Evolutionary conservation across 2,888 invertebrate genomes (phyloP).

Genomic region (Therioaphis trifolii): DNA sequence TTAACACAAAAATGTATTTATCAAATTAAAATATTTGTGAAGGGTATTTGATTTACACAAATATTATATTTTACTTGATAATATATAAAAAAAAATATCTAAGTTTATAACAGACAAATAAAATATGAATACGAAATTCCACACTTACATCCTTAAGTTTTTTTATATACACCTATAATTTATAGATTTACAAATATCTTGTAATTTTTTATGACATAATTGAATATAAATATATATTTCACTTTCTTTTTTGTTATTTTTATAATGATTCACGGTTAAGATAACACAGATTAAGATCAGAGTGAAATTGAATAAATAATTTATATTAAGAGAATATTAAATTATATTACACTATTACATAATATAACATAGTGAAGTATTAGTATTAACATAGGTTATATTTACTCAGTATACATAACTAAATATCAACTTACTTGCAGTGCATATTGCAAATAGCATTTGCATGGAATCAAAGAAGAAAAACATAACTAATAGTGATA

Average conservation of each 20-base stretch:
- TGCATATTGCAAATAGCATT: constrained; percentile 94
- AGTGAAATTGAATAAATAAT: not conserved
- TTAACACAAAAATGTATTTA: not conserved
- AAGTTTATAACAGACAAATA: not conserved
- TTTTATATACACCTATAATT: too few relatives aligned
- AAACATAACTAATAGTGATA: constrained; percentile 96
- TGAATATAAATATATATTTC: too few relatives aligned
- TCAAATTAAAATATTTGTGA: too few relatives aligned
- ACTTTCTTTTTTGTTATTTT: too few relatives aligned
- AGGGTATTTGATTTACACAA: too few relatives aligned
- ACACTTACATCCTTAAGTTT: not conserved
- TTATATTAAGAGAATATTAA: not conserved
- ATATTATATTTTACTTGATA: not conserved
- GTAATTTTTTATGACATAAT: too few relatives aligned
- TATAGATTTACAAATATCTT: too few relatives aligned
- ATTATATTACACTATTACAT: not conserved
- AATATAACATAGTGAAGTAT: not conserved
- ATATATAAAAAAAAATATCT: not conserved
- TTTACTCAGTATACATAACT: not conserved
- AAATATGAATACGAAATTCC: not conserved
- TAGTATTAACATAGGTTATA: too few relatives aligned
- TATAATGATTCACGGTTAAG: too few relatives aligned
- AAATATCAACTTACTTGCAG: constrained; percentile 83
- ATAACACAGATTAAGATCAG: not conserved
- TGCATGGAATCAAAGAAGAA: constrained; percentile 99